Evolutionary conservation across 2,888 invertebrate genomes (phyloP).

Genomic region (Drosophila rellima): DNA sequence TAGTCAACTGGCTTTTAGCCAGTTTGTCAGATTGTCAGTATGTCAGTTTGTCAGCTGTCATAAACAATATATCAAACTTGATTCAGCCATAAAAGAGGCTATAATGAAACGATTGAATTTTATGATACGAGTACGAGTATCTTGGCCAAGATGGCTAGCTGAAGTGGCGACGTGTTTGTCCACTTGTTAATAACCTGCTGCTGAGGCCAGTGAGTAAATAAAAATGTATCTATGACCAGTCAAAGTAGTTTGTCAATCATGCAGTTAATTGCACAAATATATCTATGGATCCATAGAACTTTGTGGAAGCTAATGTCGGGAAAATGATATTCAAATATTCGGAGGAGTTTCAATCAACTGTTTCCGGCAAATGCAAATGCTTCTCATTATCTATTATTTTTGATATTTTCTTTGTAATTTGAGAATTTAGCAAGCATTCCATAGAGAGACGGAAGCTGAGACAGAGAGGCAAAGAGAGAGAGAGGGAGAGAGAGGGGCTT

Average conservation of each 20-base stretch:
- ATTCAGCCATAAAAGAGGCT: conserved; percentile 26
- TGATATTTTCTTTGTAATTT: conserved; percentile 57
- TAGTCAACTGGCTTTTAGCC: conserved; percentile 29
- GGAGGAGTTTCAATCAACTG: conserved; percentile 44
- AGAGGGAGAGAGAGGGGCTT: conserved; percentile 1
- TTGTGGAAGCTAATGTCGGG: conserved; percentile 4
- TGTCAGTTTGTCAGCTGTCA: conserved; percentile 53
- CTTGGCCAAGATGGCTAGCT: conserved; percentile 39
- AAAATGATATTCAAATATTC: not conserved
- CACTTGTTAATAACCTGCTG: conserved; percentile 61
- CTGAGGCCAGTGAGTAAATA: conserved; percentile 8
- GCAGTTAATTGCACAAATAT: conserved; percentile 42
- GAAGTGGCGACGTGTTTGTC: conserved; percentile 56
- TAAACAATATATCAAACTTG: conserved; percentile 60
- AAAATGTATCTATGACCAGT: conserved; percentile 56
- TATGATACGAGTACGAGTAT: conserved; percentile 38
- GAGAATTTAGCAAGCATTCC: conserved; percentile 58
- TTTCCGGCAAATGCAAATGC: conserved; percentile 64
- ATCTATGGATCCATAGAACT: conserved; percentile 2
- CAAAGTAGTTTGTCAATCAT: conserved; percentile 58
- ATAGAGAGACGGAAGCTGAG: conserved; percentile 70
- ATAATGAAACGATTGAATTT: conserved; percentile 35
- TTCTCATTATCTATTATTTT: not conserved
- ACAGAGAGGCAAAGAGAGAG: conserved; percentile 27
- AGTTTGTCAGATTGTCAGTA: conserved; percentile 47